Base-by-base conservation (phyloP, 2,888 invertebrate species). In the Drosophila kambysellisi region DNA sequence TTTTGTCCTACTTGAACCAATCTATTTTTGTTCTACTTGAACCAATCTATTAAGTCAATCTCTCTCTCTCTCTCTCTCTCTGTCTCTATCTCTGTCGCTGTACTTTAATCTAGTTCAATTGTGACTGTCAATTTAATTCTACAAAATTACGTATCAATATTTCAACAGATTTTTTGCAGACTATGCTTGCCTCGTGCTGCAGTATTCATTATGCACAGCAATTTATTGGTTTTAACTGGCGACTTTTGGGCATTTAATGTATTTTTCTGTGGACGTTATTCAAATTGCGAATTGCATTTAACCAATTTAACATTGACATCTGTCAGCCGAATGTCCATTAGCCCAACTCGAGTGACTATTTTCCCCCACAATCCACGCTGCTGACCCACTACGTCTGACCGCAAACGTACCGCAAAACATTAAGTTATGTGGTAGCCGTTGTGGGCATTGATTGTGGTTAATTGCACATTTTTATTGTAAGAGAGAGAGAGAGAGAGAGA, bases 261-360 rank as follows among this genome's bases (percentile, higher is more conserved):
- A 56, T 43, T 56, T 41, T 58, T 32, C 58, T 64, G 68, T 68
- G 57, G 51, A 61, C 79, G 68, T 82, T 82, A 78, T 83, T 83
- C 70, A 83, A 74, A 83, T 77, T 66, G 66, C 71, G 50, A 76
- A 75, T 72, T 78, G 70, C 79, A 60, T 81, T 87, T 70, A 89
- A 87, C 75, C 91, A 89, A 81, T 87, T 89, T 81, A 69, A 60
- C 84, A 66, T 77, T 89, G 87, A 89, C 89, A 83, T 68, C 73
- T 82, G 83, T 69, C 87, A 70, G 57, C 58, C 77, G 37, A 63
- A 61, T 56, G 61, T 61, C 75, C 75, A 79, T 79, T 79, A 79
- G 79, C 53, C 65, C n/a, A 46, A 17, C 35, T 29, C 39, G 15
- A 60, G 29, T 51, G 29, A 25, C n/a, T 1, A 17, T 9, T 2